A percentile compares a stretch with the other conserved stretches of the same genome.
Evolutionary conservation across 2,113 vertebrate genomes (phyloP).

Genomic region (Fukomys damarensis): DNA sequence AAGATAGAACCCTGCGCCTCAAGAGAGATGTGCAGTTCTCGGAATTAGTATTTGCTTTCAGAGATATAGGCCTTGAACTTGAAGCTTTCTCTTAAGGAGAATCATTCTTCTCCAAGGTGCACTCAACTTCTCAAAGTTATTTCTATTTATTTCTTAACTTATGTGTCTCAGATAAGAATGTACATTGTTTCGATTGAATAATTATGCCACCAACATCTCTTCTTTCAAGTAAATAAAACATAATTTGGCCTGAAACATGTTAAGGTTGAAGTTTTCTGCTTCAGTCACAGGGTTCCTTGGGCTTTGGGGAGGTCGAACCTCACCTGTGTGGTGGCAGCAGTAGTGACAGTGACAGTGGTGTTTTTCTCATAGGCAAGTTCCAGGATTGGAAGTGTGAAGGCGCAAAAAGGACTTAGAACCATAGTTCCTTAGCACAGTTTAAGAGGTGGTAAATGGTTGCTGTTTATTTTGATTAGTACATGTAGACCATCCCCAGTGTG

Average conservation of each 20-base stretch:
- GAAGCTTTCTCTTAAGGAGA: background rate
- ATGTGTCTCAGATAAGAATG: conserved; percentile 18
- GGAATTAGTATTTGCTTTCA: too few relatives aligned
- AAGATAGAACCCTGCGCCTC: background rate
- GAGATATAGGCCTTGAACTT: background rate
- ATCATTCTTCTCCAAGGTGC: background rate
- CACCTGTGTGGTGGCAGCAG: background rate
- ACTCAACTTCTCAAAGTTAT: background rate
- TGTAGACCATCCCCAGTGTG: background rate
- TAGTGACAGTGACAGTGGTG: background rate
- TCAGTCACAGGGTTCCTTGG: background rate
- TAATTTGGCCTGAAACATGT: background rate
- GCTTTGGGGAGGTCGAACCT: background rate
- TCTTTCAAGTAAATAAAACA: conserved; percentile 9
- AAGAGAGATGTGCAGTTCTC: background rate
- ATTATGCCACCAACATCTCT: conserved; percentile 15
- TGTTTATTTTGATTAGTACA: background rate
- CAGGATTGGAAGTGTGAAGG: background rate
- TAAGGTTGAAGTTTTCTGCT: background rate
- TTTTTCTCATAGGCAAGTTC: background rate
- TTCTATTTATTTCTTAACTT: background rate
- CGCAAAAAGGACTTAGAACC: background rate
- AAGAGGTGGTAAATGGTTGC: background rate
- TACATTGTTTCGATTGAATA: conserved; percentile 37
- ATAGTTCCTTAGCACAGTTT: background rate